Percentiles rank a stretch among this genome's conserved stretches.
phyloP scores from a whole-genome alignment of 2,888 invertebrate genomes.

The Harpagoxenus sublaevis region DNA sequence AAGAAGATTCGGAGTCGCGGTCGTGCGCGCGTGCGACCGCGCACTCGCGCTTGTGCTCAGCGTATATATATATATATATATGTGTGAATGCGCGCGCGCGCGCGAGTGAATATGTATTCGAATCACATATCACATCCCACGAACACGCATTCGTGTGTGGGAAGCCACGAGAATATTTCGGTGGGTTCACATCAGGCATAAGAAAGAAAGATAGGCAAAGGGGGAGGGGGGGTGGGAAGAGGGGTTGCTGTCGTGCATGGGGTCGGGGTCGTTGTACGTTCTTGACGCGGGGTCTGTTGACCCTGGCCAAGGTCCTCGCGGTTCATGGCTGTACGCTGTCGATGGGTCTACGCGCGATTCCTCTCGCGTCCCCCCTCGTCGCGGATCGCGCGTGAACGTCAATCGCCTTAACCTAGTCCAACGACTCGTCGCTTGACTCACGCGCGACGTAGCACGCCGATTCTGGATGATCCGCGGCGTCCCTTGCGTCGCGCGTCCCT shows the following conservation, averaged over 20 bases:
- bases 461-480: not conserved
- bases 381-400: conserved; percentile 15
- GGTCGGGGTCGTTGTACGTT: conserved; percentile 85
- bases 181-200: conserved; percentile 33
- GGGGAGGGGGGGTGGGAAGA: conserved; percentile 41
- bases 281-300: conserved; percentile 83
- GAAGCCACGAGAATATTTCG: not conserved
- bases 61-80: no score
- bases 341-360: conserved; percentile 46
- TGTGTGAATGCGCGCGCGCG: conserved; percentile 9
- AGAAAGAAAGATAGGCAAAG: conserved; percentile 50
- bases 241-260: conserved; percentile 68
- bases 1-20: not conserved
- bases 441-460: not conserved
- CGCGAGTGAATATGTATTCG: conserved; percentile 24
- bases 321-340: conserved; percentile 55
- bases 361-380: conserved; percentile 31
- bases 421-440: conserved; percentile 43
- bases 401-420: conserved; percentile 60
- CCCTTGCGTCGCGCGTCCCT: not conserved
- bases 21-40: no score
- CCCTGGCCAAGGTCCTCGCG: conserved; percentile 82
- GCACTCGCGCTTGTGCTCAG: not conserved
- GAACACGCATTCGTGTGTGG: conserved; percentile 51
- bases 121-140: conserved; percentile 1